Percentiles rank a stretch among this genome's conserved stretches.
Conservation (phyloP, 2,888 invertebrate species). For the Hydriomena furcata region DNA sequence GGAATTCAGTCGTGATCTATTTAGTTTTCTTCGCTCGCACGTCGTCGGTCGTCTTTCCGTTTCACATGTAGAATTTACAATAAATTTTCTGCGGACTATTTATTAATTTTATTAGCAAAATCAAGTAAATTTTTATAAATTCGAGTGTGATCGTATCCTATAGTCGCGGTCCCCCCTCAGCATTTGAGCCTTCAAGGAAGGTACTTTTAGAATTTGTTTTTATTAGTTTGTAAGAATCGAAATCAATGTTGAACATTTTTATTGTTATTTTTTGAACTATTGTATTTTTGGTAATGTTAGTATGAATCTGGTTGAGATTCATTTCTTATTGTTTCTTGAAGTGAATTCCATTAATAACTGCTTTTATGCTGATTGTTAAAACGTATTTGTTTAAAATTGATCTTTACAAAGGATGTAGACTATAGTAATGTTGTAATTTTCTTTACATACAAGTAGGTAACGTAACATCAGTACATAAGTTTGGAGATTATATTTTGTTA, state of each 20-base stretch:
- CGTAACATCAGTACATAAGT: background rate
- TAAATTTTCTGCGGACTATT: no score
- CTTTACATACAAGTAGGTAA: background rate
- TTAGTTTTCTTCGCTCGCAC: no score
- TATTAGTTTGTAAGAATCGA: conserved; percentile 45
- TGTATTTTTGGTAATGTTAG: conserved; percentile 29
- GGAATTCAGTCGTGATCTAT: no score
- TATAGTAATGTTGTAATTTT: background rate
- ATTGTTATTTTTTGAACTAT: conserved; percentile 43
- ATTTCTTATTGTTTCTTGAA: conserved; percentile 14
- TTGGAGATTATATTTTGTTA: conserved; percentile 8
- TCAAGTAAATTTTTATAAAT: no score
- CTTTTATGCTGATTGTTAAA: background rate
- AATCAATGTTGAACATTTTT: conserved; percentile 45
- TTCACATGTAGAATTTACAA: no score
- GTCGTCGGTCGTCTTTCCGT: no score
- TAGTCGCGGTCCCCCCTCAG: conserved; percentile 1
- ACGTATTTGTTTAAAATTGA: background rate
- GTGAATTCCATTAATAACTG: background rate
- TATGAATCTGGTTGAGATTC: conserved; percentile 24
- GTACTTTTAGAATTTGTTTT: conserved; percentile 31
- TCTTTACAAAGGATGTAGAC: background rate
- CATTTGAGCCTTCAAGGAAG: conserved; percentile 31
- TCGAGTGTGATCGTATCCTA: background rate
- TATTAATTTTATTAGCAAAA: no score